These are phyloP conservation scores for Tiliqua scincoides DNA, from an alignment of 2,113 vertebrate genomes.

Conservation along the genomic window DNA sequence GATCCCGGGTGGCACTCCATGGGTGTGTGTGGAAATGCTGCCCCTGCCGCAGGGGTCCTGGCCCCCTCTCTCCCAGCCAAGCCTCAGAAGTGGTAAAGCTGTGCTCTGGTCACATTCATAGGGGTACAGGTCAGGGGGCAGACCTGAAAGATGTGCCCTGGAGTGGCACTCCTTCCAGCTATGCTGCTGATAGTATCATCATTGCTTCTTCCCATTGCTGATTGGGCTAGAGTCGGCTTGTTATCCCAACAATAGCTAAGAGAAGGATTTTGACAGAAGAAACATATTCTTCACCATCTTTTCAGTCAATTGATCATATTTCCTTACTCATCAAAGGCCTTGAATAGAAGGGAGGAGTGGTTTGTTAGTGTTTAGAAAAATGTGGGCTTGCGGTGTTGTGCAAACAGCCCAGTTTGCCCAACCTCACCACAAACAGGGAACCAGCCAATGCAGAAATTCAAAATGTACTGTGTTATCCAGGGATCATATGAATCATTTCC, in stretches of 20 bases:
- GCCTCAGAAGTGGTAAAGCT: too few relatives aligned
- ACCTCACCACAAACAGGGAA: background rate
- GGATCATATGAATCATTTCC: background rate
- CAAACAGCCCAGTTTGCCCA: background rate
- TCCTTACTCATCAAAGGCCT: background rate
- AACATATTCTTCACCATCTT: background rate
- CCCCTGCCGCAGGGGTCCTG: too few relatives aligned
- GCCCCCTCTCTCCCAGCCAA: too few relatives aligned
- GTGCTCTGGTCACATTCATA: too few relatives aligned
- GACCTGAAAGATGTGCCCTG: too few relatives aligned
- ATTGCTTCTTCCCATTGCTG: background rate
- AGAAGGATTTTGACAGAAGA: background rate
- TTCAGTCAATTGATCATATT: background rate
- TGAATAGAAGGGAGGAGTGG: background rate
- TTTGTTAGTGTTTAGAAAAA: background rate
- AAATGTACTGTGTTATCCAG: background rate
- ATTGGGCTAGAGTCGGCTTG: background rate
- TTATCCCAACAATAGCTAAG: background rate
- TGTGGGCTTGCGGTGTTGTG: background rate
- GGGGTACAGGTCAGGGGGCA: too few relatives aligned
- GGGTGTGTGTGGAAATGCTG: too few relatives aligned
- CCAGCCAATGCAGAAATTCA: background rate
- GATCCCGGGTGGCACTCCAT: too few relatives aligned
- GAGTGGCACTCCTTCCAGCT: too few relatives aligned
- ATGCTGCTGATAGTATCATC: too few relatives aligned